A percentile compares a stretch with the other conserved stretches of the same genome.
Evolutionary conservation across 2,113 vertebrate species (phyloP).

Genomic region (Lucifuga dentata): DNA sequence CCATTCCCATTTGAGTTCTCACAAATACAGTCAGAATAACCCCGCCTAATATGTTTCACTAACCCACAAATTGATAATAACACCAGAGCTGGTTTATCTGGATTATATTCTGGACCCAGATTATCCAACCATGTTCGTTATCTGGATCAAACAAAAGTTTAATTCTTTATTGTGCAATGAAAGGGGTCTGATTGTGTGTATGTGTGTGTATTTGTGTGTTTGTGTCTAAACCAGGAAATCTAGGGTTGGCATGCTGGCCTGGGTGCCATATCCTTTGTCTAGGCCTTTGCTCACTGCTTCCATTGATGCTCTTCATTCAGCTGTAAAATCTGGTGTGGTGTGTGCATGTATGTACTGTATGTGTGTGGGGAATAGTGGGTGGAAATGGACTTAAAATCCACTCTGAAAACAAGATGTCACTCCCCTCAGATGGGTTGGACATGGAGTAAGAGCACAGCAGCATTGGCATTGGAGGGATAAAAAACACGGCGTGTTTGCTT

Average conservation of each 20-base stretch:
- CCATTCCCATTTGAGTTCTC: constrained; percentile 48
- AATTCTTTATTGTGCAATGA: constrained; percentile 45
- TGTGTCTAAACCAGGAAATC: constrained; percentile 83
- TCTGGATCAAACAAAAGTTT: constrained; percentile 44
- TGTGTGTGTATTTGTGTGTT: constrained; percentile 50
- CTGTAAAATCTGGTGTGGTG: constrained; percentile 81
- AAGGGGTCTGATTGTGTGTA: constrained; percentile 55
- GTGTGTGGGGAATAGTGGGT: constrained; percentile 6
- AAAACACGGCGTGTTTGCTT: constrained; percentile 74
- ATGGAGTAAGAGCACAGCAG: constrained; percentile 48
- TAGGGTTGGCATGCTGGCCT: constrained; percentile 70
- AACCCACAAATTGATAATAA: constrained; percentile 12
- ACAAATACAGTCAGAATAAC: constrained; percentile 50
- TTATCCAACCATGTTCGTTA: constrained; percentile 37
- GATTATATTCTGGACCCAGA: constrained; percentile 6
- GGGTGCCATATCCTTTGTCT: constrained; percentile 73
- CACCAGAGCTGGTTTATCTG: constrained; percentile 26
- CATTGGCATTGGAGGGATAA: constrained; percentile 42
- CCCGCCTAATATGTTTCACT: constrained; percentile 37
- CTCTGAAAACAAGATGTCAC: constrained; percentile 76
- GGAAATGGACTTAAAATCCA: constrained; percentile 55
- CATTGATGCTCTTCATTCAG: constrained; percentile 83
- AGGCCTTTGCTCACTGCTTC: constrained; percentile 69
- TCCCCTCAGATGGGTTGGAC: constrained; percentile 52
- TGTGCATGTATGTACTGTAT: constrained; percentile 41